Evolutionary conservation across 2,797 vertebrate genomes (phyloP), one percentile per base, ranked within the genome.

Genomic region (Gymnodraco acuticeps): DNA sequence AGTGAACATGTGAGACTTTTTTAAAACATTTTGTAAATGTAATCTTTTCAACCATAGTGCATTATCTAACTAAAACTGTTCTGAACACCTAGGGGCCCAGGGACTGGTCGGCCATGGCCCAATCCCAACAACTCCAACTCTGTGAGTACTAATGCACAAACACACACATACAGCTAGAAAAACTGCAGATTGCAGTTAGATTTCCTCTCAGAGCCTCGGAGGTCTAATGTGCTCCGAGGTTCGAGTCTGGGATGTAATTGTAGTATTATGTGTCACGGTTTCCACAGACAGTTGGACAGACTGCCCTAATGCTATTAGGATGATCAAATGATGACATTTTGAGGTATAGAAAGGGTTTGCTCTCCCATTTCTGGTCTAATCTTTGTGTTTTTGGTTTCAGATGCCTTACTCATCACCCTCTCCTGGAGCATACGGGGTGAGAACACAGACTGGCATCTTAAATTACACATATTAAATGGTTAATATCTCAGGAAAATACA

Each of bases 391-490:
- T 86, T 86, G 77, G 75, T 93, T 92, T 41, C 92, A 99, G 98
- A 99, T 99, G 95, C 96, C 98, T 89, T 99, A 99, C 80, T 99
- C 98, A 83, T 99, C 98, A 86, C 99, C 98, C 62, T 99, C 98
- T 78, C 98, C 98, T 76, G 98, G 98, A 83, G 97, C 97, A 91
- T 99, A 99, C 0, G 98, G 97, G 96, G 98, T 99, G 94, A 97
- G 97, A 94, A 62, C 55, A 73, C 50, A 72, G 58, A 51, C 45
- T 56, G 50, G 69, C 20, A 13, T 63, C 38, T 59, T 47, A 16
- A 20, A 53, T 43, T 10, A 43, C 42, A 47, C 41, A 9, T 55
- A 50, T 31, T 33, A 5, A 4, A 54, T 13, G 64, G 2, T 42
- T 62, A 58, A 53, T 4, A 51, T 2, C 4, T 8, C 19, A 15